Evolutionary conservation across 2,888 invertebrate genomes (phyloP), one percentile per base, ranked within the genome.

Genomic region (Caradrina kadenii): DNA sequence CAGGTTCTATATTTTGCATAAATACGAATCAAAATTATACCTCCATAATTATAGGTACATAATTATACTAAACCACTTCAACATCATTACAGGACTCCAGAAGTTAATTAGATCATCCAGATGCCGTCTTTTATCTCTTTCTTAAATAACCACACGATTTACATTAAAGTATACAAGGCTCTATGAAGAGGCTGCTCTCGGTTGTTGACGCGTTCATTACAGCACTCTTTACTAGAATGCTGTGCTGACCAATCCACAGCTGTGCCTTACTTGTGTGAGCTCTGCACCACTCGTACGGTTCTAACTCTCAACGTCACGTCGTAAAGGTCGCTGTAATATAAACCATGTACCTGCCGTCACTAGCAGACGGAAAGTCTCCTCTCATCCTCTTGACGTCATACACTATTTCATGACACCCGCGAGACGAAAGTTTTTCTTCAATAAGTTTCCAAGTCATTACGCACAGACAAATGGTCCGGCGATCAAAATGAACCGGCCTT

Each of bases 201-300:
- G 71, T 64, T 61, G 61, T 71, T 59, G 39, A 60, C 58, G 67
- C 65, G 64, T 82, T 72, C 69, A 66, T 81, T 75, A 72, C 60
- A 74, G 50, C 55, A 61, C 67, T 80, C 70, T 63, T 80, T 82
- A 77, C 61, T 63, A 63, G 59, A 55, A 54, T 63, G 56, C 56
- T 17, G 17, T 45, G 45, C 17, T 15, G 5, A 31, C 21, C 26
- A 31, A 56, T 60, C 53, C 53, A 53, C 56, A 66, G 56, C 67
- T 55, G 61, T 52, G 15, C n/a, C 11, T 50, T n/a, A 50, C 50
- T 13, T 39, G 13, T 3, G 39, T 39, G 39, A 39, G 39, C 39
- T 39, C 10, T 39, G 39, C 8, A 8, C 35, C 2, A 13, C 39
- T 39, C 39, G 13, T 11, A 39, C 13, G 13, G 13, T 13, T 39